Evolutionary conservation across 2,113 vertebrate species (phyloP).

Genomic region (Dryoscopus gambensis): DNA sequence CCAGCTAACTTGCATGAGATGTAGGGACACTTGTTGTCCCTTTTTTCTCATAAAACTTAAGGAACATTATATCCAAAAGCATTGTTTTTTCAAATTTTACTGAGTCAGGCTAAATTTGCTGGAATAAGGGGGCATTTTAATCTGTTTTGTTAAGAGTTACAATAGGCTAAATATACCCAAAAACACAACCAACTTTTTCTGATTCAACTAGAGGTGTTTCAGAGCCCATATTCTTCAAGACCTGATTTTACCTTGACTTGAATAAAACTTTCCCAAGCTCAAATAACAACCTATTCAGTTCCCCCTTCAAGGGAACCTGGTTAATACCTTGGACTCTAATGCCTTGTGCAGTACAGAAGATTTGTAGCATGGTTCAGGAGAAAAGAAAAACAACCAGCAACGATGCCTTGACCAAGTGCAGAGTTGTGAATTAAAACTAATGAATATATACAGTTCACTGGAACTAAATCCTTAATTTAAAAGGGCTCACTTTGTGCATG

Average conservation of each 20-base stretch:
- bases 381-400: neutral
- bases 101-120: neutral
- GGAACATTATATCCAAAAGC: neutral
- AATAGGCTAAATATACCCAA: neutral
- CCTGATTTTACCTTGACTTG: neutral
- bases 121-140: neutral
- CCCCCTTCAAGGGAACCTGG: neutral
- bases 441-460: neutral
- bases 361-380: neutral
- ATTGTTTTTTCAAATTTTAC: neutral
- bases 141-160: neutral
- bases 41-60: neutral
- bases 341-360: neutral
- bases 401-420: neutral
- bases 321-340: neutral
- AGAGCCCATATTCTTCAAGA: neutral
- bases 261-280: neutral
- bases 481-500: neutral
- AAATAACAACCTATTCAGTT: neutral
- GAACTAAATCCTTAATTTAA: neutral
- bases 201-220: neutral
- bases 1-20: neutral
- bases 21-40: neutral
- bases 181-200: neutral
- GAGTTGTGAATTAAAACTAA: neutral